Evolutionary conservation across 2,888 invertebrate genomes (phyloP).

Genomic region (Cynaeus angustus): DNA sequence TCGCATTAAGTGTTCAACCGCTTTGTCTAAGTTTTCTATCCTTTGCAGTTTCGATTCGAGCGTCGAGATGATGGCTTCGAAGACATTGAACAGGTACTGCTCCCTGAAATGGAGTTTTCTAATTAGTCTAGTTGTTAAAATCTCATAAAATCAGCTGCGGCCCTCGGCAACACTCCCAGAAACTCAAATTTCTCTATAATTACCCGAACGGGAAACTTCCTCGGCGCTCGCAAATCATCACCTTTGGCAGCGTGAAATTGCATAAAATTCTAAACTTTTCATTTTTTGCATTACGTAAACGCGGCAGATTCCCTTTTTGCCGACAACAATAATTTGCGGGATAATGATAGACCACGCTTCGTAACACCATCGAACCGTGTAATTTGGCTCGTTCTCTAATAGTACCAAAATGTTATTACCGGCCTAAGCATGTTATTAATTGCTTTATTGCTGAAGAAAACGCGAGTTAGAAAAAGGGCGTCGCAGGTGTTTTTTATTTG

Average conservation of each 20-base stretch:
- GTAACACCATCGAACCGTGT: slow-evolving; percentile 29
- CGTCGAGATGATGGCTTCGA: slow-evolving; percentile 92
- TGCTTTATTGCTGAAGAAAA: slow-evolving; percentile 13
- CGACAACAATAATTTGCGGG: slow-evolving; percentile 21
- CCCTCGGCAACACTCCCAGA: not conserved
- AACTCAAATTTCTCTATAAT: slow-evolving; percentile 9
- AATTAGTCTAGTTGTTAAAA: not conserved
- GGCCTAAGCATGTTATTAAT: slow-evolving; percentile 23
- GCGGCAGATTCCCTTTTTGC: slow-evolving; percentile 12
- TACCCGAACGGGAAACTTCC: not conserved
- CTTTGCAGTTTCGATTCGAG: slow-evolving; percentile 90
- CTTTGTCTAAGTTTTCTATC: slow-evolving; percentile 91
- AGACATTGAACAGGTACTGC: slow-evolving; percentile 90
- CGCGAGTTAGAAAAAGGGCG: not conserved
- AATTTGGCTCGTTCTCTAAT: slow-evolving; percentile 26
- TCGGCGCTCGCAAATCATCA: not conserved
- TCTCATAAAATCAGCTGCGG: no score
- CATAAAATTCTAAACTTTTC: slow-evolving; percentile 2
- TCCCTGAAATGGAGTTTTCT: slow-evolving; percentile 80
- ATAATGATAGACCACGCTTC: slow-evolving; percentile 21
- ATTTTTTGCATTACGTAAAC: slow-evolving; percentile 14
- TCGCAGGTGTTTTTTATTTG: not conserved
- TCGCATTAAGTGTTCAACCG: slow-evolving; percentile 90
- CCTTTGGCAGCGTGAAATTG: not conserved
- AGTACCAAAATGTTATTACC: slow-evolving; percentile 11